A percentile compares a stretch with the other conserved stretches of the same genome.
Conservation (phyloP, 2,797 vertebrate species). For the Poeciliopsis paucimaculata region DNA sequence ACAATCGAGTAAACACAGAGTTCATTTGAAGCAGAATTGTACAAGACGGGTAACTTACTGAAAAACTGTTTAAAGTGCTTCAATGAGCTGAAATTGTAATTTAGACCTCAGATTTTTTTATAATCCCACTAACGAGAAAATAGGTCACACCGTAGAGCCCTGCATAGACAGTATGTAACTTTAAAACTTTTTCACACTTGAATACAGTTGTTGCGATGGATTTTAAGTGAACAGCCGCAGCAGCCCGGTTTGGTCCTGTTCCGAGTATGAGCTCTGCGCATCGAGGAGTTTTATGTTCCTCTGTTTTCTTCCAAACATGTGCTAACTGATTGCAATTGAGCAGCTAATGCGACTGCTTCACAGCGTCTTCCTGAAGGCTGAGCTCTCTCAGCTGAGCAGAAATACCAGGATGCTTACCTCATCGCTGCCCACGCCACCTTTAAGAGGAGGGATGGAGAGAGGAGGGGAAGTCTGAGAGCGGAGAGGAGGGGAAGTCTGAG, state of each 20-base stretch:
- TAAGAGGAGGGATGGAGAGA: conserved; percentile 48
- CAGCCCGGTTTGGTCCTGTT: neutral
- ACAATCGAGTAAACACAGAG: neutral
- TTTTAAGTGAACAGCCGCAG: neutral
- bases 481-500: conserved; percentile 37
- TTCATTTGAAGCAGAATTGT: neutral
- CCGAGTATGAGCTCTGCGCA: neutral
- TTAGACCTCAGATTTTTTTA: neutral
- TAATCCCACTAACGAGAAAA: neutral
- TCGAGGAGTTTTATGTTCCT: neutral
- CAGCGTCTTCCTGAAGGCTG: conserved; percentile 46
- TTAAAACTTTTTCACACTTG: neutral
- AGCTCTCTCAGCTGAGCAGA: conserved; percentile 65
- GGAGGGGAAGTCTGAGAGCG: conserved; percentile 41
- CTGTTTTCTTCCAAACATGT: neutral
- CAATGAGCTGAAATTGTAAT: neutral
- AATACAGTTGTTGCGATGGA: neutral
- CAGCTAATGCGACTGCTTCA: conserved; percentile 29
- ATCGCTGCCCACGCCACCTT: conserved; percentile 68
- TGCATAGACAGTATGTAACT: neutral
- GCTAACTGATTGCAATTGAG: conserved; percentile 19
- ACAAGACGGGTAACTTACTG: neutral
- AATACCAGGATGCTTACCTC: conserved; percentile 74
- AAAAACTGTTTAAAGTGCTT: neutral
- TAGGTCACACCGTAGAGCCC: neutral